These are phyloP conservation scores for Liodrosophila aerea DNA, from an alignment of 2,888 invertebrate species.

Conservation along the genomic window DNA sequence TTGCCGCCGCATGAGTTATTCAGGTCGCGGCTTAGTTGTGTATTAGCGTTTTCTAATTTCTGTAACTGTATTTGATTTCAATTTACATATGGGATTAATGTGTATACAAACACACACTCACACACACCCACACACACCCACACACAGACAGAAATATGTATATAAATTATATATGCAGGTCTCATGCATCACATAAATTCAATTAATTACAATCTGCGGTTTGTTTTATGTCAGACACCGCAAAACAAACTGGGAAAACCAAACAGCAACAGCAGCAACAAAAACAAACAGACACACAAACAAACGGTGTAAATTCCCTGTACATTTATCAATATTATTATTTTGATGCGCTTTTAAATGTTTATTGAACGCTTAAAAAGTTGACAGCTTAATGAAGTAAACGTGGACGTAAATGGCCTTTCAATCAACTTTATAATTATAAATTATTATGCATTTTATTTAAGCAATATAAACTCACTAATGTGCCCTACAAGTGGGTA, in stretches of 20 bases:
- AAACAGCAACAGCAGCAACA: neutral
- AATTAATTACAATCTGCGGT: conserved; percentile 67
- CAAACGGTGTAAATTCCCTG: neutral
- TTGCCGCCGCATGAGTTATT: conserved; percentile 27
- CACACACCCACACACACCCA: neutral
- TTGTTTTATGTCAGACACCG: conserved; percentile 26
- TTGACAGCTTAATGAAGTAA: too few species aligned
- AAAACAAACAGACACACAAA: conserved; percentile 1
- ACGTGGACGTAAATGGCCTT: too few species aligned
- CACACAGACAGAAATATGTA: conserved; percentile 5
- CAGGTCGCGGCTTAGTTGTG: conserved; percentile 28
- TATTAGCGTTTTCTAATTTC: conserved; percentile 44
- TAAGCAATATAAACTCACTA: too few species aligned
- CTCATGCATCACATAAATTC: conserved; percentile 41
- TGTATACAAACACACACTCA: conserved; percentile 9
- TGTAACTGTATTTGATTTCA: conserved; percentile 39
- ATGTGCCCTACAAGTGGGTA: too few species aligned
- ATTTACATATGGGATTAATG: conserved; percentile 50
- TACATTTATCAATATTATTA: neutral
- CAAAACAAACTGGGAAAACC: conserved; percentile 9
- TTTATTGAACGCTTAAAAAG: neutral
- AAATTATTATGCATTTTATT: too few species aligned
- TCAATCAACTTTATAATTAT: too few species aligned
- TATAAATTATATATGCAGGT: conserved; percentile 4
- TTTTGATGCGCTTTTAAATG: neutral